Evolutionary conservation across 2,888 invertebrate genomes (phyloP), one percentile per base, ranked within the genome.

Genomic region (Chironomus tentans): DNA sequence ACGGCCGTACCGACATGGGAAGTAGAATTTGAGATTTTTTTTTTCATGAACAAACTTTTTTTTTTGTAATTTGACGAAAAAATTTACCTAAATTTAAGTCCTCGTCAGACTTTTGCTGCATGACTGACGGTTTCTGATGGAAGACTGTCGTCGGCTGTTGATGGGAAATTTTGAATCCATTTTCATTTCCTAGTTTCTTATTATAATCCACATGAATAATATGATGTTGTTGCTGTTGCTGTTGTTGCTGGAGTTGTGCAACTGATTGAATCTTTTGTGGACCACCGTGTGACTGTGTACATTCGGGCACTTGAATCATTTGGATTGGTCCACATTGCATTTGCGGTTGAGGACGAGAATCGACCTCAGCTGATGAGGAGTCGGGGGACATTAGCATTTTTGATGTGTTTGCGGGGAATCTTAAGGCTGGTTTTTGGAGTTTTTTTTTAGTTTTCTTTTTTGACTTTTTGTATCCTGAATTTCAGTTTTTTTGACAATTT

Each of bases 331-430:
- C 15, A 10, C n/a, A 5, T 5, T n/a, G 28, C 1, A 15, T 2
- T 4, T 7, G 12, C 13, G 22, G 50, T 48, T 38, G 10, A 13
- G 68, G 68, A 38, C 47, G 68, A 1, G 68, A 56, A 28, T 68
- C 69, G 50, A 68, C 69, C n/a, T 46, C 46, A 4, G 76, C 22
- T 21, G 76, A 76, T 70, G 84, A 84, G 79, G 84, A 84, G 81
- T 84, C 84, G 76, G 84, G 84, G 78, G 84, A 83, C 83, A 84
- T 84, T 73, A 84, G 80, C 83, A 84, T 84, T 38, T 38, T 38
- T 38, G 18, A 18, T 56, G n/a, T 18, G n/a, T 56, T 15, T 56
- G 4, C 5, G 18, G 5, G 56, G 56, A 56, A 56, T 18, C 18
- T 56, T 56, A 6, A 38, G 38, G 38, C 38, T 38, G 38, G 24